Evolutionary conservation across 2,113 vertebrate genomes (phyloP).

Genomic region (Myrmophylax atrothorax): DNA sequence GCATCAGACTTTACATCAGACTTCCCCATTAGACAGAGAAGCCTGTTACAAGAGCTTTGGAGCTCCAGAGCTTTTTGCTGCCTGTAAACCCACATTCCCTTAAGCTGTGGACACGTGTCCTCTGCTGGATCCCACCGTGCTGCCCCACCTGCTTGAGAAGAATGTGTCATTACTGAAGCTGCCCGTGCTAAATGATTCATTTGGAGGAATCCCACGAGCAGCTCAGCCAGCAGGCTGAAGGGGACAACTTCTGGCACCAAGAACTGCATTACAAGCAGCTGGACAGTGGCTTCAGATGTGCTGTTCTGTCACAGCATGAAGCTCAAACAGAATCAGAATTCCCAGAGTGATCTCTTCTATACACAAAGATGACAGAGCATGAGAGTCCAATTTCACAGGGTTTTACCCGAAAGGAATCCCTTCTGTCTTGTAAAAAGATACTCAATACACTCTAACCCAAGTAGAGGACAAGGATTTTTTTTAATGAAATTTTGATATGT

Average conservation of each 20-base stretch:
- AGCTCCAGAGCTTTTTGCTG: neutral
- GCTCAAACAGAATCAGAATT: neutral
- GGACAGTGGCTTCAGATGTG: neutral
- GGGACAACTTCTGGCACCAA: neutral
- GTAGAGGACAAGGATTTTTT: neutral
- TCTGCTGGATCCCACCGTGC: neutral
- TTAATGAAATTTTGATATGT: neutral
- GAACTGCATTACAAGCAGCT: neutral
- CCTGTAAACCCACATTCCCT: neutral
- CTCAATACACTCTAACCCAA: neutral
- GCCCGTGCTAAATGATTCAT: neutral
- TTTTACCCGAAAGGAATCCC: neutral
- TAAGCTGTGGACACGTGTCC: neutral
- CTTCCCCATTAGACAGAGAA: neutral
- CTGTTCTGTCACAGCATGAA: neutral
- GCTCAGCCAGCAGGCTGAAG: neutral
- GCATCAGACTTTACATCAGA: neutral
- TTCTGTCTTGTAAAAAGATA: neutral
- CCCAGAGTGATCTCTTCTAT: neutral
- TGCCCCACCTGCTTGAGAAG: neutral
- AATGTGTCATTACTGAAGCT: neutral
- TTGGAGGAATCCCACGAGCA: neutral
- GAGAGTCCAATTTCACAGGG: neutral
- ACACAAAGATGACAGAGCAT: neutral
- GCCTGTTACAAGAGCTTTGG: neutral